These are phyloP conservation scores for Hybognathus amarus DNA, from an alignment of 2,797 vertebrate genomes.

Conservation along the genomic window DNA sequence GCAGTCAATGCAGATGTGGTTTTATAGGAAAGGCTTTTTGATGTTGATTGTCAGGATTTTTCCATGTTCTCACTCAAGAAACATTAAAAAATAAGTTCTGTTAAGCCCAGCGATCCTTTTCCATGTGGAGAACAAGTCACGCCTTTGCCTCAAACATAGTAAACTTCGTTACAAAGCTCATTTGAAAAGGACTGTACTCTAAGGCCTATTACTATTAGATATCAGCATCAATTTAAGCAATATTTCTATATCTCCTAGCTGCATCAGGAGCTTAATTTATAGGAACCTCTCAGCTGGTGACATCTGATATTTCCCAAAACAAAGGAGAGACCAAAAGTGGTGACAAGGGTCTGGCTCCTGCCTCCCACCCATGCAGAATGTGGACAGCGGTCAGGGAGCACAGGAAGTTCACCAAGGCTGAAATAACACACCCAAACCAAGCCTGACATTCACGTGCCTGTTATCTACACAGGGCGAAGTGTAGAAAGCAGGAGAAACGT, in stretches of 20 bases:
- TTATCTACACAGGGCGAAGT: conserved; percentile 49
- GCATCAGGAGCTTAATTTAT: conserved; percentile 22
- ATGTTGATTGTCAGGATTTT: conserved; percentile 61
- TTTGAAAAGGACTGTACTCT: not conserved
- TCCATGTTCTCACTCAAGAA: conserved; percentile 64
- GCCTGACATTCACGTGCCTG: conserved; percentile 38
- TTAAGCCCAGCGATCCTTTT: conserved; percentile 45
- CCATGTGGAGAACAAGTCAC: conserved; percentile 41
- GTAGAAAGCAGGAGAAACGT: conserved; percentile 49
- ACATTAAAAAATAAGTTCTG: conserved; percentile 57
- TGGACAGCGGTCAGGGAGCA: conserved; percentile 53
- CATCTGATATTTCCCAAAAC: conserved; percentile 42
- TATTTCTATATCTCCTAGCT: not conserved
- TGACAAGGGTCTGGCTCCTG: conserved; percentile 52
- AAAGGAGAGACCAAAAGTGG: conserved; percentile 28
- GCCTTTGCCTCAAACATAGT: conserved; percentile 32
- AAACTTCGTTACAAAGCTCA: conserved; percentile 4
- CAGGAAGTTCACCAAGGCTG: conserved; percentile 62
- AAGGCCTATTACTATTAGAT: not conserved
- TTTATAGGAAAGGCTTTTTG: conserved; percentile 62
- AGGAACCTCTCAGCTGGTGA: conserved; percentile 31
- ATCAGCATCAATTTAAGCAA: conserved; percentile 8
- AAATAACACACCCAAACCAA: conserved; percentile 56
- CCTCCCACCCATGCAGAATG: conserved; percentile 52
- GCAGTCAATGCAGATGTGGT: conserved; percentile 58